Evolutionary conservation across 2,888 invertebrate species (phyloP).

Genomic region (Clepsis dumicolana): DNA sequence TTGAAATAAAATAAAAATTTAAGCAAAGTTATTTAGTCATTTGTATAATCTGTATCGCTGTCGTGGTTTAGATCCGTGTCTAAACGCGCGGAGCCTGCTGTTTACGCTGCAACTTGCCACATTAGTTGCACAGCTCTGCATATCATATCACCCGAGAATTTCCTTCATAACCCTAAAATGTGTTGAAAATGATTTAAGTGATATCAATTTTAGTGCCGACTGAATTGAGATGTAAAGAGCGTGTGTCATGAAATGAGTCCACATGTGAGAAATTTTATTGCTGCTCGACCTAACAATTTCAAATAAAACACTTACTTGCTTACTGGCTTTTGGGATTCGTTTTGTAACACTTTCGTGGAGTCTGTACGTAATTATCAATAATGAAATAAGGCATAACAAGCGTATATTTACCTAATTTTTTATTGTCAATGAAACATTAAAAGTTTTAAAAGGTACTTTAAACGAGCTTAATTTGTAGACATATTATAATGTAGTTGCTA

Average conservation of each 20-base stretch:
- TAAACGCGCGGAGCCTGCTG: background rate
- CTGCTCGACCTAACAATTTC: constrained; percentile 50
- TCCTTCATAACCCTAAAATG: constrained; percentile 42
- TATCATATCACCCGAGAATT: constrained; percentile 28
- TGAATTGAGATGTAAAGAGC: constrained; percentile 60
- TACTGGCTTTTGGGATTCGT: constrained; percentile 16
- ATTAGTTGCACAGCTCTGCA: constrained; percentile 29
- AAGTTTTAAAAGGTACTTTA: too few relatives aligned
- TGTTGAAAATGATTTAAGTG: constrained; percentile 59
- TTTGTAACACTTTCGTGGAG: background rate
- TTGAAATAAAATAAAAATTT: too few relatives aligned
- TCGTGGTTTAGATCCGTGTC: too few relatives aligned
- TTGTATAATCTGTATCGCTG: too few relatives aligned
- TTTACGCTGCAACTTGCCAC: constrained; percentile 10
- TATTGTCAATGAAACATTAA: too few relatives aligned
- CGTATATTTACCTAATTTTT: too few relatives aligned
- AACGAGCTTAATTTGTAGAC: too few relatives aligned
- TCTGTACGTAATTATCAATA: too few relatives aligned
- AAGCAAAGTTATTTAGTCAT: too few relatives aligned
- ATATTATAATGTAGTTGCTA: too few relatives aligned
- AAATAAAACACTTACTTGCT: constrained; percentile 47
- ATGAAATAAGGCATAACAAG: too few relatives aligned
- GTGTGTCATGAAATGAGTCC: constrained; percentile 49
- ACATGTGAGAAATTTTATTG: constrained; percentile 58
- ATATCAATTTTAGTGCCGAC: constrained; percentile 62